phyloP scores from a whole-genome alignment of 2,888 invertebrate genomes.

The Caenorhabditis zanzibari region DNA sequence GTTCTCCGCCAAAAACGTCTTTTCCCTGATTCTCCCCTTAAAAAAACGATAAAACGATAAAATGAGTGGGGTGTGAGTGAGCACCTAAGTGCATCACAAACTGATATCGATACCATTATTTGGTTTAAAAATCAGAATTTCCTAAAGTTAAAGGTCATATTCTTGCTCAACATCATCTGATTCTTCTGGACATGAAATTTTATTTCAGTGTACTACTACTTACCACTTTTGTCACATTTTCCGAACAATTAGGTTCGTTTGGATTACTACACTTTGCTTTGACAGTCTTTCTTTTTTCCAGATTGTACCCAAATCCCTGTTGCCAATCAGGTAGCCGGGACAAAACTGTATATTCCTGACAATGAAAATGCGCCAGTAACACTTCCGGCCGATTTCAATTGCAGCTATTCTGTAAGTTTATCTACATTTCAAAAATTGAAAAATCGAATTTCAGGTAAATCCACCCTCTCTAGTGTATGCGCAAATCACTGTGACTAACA shows the following conservation, averaged over 20 bases:
- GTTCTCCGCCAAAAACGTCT: conserved; percentile 15
- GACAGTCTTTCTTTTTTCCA: conserved; percentile 12
- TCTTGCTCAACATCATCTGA: not conserved
- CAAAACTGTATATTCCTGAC: conserved; percentile 31
- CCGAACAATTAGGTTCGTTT: conserved; percentile 13
- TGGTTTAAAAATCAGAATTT: conserved; percentile 17
- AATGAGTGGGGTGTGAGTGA: conserved; percentile 26
- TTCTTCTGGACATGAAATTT: conserved; percentile 3
- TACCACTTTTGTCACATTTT: not conserved
- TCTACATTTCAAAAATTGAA: not conserved
- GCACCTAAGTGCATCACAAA: conserved; percentile 29
- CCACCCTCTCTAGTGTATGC: conserved; percentile 27
- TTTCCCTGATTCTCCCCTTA: conserved; percentile 10
- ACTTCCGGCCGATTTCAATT: conserved; percentile 45
- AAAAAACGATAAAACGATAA: conserved; percentile 35
- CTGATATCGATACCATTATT: conserved; percentile 20
- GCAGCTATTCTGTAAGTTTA: conserved; percentile 43
- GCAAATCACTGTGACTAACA: conserved; percentile 22
- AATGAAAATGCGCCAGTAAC: conserved; percentile 13
- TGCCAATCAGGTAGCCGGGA: conserved; percentile 28
- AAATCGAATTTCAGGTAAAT: conserved; percentile 23
- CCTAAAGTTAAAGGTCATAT: conserved; percentile 5
- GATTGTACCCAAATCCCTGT: conserved; percentile 25
- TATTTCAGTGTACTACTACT: not conserved
- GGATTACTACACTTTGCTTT: not conserved